phyloP scores from a whole-genome alignment of 2,113 vertebrate genomes.

The Dromas ardeola region DNA sequence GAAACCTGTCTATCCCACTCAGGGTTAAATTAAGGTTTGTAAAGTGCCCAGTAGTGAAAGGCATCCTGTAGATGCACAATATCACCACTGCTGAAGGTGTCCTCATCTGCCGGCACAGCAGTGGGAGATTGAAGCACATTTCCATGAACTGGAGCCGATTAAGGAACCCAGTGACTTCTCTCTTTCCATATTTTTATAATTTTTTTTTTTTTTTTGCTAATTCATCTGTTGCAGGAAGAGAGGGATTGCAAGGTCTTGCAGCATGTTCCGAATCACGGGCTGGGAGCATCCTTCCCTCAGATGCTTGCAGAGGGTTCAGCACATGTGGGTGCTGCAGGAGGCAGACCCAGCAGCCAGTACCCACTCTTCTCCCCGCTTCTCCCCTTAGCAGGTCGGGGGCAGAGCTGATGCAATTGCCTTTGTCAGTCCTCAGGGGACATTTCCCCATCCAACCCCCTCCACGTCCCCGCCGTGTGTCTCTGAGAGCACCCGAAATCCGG shows the following conservation, averaged over 20 bases:
- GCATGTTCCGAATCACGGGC: accelerated
- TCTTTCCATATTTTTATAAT: not conserved
- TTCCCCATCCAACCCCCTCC: not conserved
- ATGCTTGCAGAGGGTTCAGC: not conserved
- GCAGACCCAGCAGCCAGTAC: not conserved
- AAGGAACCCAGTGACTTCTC: not conserved
- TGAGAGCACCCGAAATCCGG: accelerated
- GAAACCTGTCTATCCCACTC: not conserved
- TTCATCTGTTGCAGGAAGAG: not conserved
- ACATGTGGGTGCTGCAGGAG: not conserved
- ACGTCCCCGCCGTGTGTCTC: accelerated
- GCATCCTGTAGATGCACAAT: not conserved
- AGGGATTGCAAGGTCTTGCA: not conserved
- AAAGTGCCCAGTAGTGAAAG: not conserved
- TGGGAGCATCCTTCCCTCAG: not conserved
- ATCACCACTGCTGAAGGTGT: not conserved
- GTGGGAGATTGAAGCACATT: not conserved
- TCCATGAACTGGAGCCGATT: not conserved
- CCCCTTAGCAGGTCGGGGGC: accelerated
- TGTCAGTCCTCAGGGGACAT: not conserved
- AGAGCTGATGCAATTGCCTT: not conserved
- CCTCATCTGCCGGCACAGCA: not conserved
- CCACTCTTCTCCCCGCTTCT: not conserved
- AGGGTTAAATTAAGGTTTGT: not conserved
- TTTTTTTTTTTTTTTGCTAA: too few relatives aligned